A percentile compares a stretch with the other conserved stretches of the same genome.
Conservation (phyloP, 2,113 vertebrate species). For the Cavia aperea region DNA sequence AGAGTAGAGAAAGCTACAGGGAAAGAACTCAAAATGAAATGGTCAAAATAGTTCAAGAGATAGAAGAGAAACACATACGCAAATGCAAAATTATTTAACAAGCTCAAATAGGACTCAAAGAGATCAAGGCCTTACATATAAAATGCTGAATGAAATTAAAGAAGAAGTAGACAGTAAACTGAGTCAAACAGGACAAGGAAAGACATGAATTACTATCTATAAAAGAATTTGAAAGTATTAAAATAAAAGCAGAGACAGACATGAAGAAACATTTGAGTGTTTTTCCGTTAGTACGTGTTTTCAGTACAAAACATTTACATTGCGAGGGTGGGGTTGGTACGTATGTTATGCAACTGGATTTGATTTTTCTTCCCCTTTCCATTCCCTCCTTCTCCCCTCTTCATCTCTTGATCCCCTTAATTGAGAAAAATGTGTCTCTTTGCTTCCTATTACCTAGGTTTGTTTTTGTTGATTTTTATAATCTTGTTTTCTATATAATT, state of each 20-base stretch:
- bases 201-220: not conserved
- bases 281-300: not conserved
- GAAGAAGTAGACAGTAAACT: too few relatives aligned
- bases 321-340: too few relatives aligned
- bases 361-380: not conserved
- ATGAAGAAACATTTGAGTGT: not conserved
- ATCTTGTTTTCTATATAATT: not conserved
- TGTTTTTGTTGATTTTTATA: not conserved
- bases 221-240: not conserved
- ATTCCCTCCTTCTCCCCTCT: not conserved
- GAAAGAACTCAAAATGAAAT: not conserved
- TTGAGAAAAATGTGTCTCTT: not conserved
- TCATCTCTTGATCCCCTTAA: too few relatives aligned
- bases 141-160: too few relatives aligned
- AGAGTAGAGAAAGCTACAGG: not conserved
- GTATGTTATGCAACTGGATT: not conserved
- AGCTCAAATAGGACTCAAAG: too few relatives aligned
- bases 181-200: too few relatives aligned
- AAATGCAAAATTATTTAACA: not conserved
- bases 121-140: too few relatives aligned
- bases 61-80: too few relatives aligned
- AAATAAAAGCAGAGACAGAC: not conserved
- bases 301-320: not conserved
- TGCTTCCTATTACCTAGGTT: too few relatives aligned
- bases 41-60: not conserved